Conservation (phyloP, 2,797 vertebrate genomes). For the Acipenser oxyrinchus region DNA sequence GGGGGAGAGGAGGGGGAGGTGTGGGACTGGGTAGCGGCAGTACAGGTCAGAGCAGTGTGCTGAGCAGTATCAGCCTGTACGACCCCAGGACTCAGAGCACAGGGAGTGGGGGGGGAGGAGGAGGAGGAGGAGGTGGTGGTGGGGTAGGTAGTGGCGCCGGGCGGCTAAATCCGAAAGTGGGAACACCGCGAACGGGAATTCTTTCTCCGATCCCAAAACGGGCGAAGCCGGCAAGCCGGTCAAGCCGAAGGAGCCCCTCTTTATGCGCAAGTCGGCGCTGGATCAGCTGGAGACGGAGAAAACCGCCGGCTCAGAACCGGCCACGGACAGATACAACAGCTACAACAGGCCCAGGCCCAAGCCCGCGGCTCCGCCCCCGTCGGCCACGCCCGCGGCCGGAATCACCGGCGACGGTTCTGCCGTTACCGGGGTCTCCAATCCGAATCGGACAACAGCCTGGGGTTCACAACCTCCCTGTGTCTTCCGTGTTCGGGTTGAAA, state of each 20-base stretch:
- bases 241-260: conserved; percentile 79
- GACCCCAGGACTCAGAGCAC: conserved; percentile 73
- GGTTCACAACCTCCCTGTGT: conserved; percentile 80
- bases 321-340: conserved; percentile 85
- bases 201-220: conserved; percentile 48
- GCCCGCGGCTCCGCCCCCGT: conserved; percentile 43
- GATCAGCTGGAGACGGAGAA: conserved; percentile 77
- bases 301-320: conserved; percentile 20
- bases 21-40: conserved; percentile 42
- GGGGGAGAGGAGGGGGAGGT: conserved; percentile 50
- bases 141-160: no score
- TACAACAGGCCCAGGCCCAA: conserved; percentile 86
- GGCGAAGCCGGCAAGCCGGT: conserved; percentile 39
- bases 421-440: conserved; percentile 15
- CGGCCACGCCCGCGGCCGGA: conserved; percentile 25
- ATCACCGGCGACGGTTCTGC: conserved; percentile 19
- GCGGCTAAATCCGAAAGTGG: no score
- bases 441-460: conserved; percentile 41
- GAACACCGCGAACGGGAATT: no score
- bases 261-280: conserved; percentile 80
- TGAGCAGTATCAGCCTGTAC: conserved; percentile 84
- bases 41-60: conserved; percentile 60
- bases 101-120: conserved; percentile 36
- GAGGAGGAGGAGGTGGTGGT: not conserved
- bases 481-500: conserved; percentile 78